Evolutionary conservation across 2,113 vertebrate genomes (phyloP).

Genomic region (Perca fluviatilis): DNA sequence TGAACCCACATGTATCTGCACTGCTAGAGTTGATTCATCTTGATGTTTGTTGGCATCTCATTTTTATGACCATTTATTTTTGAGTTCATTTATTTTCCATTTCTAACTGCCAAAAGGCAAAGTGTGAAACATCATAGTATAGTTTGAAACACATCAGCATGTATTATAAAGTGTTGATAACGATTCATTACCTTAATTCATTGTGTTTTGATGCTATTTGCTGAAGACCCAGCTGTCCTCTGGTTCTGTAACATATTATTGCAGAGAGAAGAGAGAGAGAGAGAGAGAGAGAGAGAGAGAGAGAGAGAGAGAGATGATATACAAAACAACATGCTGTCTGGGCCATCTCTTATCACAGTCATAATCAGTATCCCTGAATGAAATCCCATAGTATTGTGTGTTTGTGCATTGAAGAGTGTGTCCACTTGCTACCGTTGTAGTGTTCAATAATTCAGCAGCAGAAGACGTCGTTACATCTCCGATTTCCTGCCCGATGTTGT

Average conservation of each 20-base stretch:
- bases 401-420: constrained; percentile 37
- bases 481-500: constrained; percentile 62
- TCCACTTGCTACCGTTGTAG: constrained; percentile 54
- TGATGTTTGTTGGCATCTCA: too few species aligned
- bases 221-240: background rate
- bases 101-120: too few species aligned
- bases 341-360: constrained; percentile 58
- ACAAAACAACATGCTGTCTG: constrained; percentile 25
- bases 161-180: background rate
- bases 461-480: constrained; percentile 56
- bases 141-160: too few species aligned
- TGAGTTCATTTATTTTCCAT: too few species aligned
- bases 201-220: background rate
- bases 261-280: background rate
- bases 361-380: constrained; percentile 56
- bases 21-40: too few species aligned
- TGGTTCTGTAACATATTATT: background rate
- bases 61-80: too few species aligned
- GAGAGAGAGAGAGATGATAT: constrained; percentile 2
- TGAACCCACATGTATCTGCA: too few species aligned
- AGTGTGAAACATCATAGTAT: too few species aligned
- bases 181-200: background rate
- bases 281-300: too few species aligned
- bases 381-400: constrained; percentile 61
- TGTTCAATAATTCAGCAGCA: constrained; percentile 74